Percentiles rank a stretch among this genome's conserved stretches.
phyloP scores from a whole-genome alignment of 2,797 vertebrate genomes.

The Lepus oiostolus region DNA sequence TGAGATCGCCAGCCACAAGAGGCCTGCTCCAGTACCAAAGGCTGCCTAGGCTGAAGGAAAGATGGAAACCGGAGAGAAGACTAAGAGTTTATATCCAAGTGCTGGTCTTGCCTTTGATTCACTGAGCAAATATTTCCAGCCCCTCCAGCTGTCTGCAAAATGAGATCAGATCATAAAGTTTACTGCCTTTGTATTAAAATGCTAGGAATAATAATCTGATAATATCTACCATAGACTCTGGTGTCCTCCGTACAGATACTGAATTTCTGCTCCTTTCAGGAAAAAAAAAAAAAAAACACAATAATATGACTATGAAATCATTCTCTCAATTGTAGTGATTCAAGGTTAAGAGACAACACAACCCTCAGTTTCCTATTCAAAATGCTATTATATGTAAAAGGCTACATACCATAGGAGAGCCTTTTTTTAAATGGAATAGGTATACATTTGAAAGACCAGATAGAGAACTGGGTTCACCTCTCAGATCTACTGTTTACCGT shows the following conservation, averaged over 20 bases:
- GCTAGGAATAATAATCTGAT: background rate
- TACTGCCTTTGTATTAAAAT: background rate
- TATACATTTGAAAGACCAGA: background rate
- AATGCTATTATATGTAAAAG: background rate
- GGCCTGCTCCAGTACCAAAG: background rate
- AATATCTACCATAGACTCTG: background rate
- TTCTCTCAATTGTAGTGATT: background rate
- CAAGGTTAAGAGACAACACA: background rate
- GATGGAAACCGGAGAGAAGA: background rate
- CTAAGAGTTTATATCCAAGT: background rate
- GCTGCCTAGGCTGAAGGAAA: background rate
- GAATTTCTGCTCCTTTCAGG: background rate
- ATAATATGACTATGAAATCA: background rate
- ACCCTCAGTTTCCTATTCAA: background rate
- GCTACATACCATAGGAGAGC: fast-evolving
- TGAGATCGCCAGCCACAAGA: background rate
- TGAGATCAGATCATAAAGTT: background rate
- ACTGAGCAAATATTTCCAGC: background rate
- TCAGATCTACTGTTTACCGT: background rate
- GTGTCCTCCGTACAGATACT: background rate
- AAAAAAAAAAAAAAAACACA: background rate
- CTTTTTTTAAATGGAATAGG: background rate
- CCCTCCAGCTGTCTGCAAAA: background rate
- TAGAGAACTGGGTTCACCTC: background rate
- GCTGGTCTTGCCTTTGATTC: background rate